Percentiles rank a stretch among this genome's conserved stretches.
Conservation (phyloP, 2,113 vertebrate genomes). For the Brachirus orientalis region DNA sequence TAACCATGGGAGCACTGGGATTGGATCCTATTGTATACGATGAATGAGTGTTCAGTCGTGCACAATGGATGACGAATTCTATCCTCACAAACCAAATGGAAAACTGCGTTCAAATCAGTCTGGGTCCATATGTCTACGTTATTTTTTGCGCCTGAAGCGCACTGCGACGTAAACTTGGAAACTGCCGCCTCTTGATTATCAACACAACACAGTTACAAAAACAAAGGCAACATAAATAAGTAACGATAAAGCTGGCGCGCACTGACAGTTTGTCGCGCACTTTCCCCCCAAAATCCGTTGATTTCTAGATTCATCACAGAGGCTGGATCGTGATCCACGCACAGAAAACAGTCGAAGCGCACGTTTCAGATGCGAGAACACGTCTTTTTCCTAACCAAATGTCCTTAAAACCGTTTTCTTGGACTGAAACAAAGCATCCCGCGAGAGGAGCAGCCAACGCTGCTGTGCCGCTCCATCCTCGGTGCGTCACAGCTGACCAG, state of each 20-base stretch:
- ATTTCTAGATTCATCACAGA: neutral
- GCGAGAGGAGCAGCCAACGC: constrained; percentile 14
- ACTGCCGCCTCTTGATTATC: neutral
- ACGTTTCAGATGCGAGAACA: neutral
- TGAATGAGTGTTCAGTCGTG: constrained; percentile 60
- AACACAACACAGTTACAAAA: neutral
- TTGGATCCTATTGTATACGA: constrained; percentile 72
- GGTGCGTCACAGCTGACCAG: constrained; percentile 57
- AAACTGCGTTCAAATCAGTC: constrained; percentile 24
- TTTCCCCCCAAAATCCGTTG: constrained; percentile 17
- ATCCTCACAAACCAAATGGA: constrained; percentile 40
- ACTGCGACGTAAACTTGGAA: constrained; percentile 23
- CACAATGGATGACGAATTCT: constrained; percentile 55
- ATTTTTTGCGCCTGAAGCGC: constrained; percentile 43
- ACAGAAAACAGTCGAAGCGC: neutral
- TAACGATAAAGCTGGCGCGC: neutral
- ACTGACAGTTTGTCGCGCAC: constrained; percentile 25
- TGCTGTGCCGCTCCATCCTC: constrained; percentile 31
- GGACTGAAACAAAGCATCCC: constrained; percentile 50
- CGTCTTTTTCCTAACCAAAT: neutral
- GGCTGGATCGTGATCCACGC: neutral
- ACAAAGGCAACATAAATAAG: neutral
- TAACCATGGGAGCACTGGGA: constrained; percentile 61
- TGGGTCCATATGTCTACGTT: constrained; percentile 14
- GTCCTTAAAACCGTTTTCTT: neutral